These are phyloP conservation scores for Piezodorus guildinii DNA, from an alignment of 1,140 invertebrate species.

Conservation along the genomic window DNA sequence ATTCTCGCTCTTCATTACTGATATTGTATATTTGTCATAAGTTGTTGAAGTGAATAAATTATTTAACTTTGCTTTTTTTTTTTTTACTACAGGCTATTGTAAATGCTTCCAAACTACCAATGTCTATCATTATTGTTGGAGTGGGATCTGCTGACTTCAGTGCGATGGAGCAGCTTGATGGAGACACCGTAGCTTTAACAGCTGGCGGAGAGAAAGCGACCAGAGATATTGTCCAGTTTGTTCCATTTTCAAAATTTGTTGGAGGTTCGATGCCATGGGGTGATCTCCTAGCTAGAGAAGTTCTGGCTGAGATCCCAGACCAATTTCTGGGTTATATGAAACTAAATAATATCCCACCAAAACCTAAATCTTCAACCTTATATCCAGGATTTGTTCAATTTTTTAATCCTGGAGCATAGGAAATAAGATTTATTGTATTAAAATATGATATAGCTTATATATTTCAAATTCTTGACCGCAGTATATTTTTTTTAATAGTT, in stretches of 20 bases:
- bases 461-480: too few species aligned
- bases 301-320: constrained; percentile 45
- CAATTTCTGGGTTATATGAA: constrained; percentile 51
- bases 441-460: too few species aligned
- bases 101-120: constrained; percentile 33
- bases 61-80: too few species aligned
- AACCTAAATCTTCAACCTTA: constrained; percentile 20
- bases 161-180: constrained; percentile 37
- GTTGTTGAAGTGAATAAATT: too few species aligned
- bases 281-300: constrained; percentile 31
- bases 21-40: too few species aligned
- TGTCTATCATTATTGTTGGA: constrained; percentile 47
- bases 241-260: constrained; percentile 33
- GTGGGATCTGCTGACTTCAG: constrained; percentile 40
- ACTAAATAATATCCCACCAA: constrained; percentile 38
- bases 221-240: constrained; percentile 38
- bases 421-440: too few species aligned
- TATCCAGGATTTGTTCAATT: constrained; percentile 1
- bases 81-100: constrained; percentile 36
- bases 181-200: constrained; percentile 33
- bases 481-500: too few species aligned
- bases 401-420: not conserved
- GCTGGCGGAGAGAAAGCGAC: constrained; percentile 30
- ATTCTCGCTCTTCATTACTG: too few species aligned
- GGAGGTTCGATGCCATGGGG: constrained; percentile 20